Conservation (phyloP, 2,888 invertebrate genomes). For the Celastrina argiolus region DNA sequence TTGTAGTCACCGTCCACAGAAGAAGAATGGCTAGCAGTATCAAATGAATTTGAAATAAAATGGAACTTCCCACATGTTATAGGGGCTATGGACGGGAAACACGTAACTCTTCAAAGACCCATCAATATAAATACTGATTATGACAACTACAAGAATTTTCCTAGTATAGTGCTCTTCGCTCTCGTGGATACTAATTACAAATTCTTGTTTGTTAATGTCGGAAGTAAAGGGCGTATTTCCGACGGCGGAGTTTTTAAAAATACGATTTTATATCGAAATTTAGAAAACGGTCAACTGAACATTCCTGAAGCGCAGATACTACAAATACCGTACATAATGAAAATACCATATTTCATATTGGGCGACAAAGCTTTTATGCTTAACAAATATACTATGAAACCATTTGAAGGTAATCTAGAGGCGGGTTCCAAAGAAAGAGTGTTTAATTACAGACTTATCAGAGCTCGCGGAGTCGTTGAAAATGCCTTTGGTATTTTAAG, state of each 20-base stretch:
- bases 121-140: slow-evolving; percentile 4
- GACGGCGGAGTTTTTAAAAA: slow-evolving; percentile 16
- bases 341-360: slow-evolving; percentile 18
- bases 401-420: slow-evolving; percentile 18
- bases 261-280: slow-evolving; percentile 13
- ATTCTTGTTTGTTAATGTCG: slow-evolving; percentile 21
- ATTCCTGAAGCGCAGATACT: slow-evolving; percentile 9
- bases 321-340: neutral
- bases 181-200: slow-evolving; percentile 18
- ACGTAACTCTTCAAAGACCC: slow-evolving; percentile 17
- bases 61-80: slow-evolving; percentile 12
- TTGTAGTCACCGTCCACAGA: slow-evolving; percentile 21
- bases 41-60: slow-evolving; percentile 28
- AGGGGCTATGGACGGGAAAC: slow-evolving; percentile 22
- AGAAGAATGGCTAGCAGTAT: slow-evolving; percentile 22
- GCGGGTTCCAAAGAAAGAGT: slow-evolving; percentile 19
- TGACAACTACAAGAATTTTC: neutral
- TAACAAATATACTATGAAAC: slow-evolving; percentile 15
- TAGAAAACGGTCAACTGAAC: slow-evolving; percentile 13
- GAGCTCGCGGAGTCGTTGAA: slow-evolving; percentile 26
- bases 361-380: slow-evolving; percentile 14
- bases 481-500: slow-evolving; percentile 32
- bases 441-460: slow-evolving; percentile 17
- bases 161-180: slow-evolving; percentile 12
- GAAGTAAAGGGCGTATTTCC: slow-evolving; percentile 16